Percentiles rank a stretch among this genome's conserved stretches.
Conservation (phyloP, 2,113 vertebrate species). For the Xyliphius kryptos region DNA sequence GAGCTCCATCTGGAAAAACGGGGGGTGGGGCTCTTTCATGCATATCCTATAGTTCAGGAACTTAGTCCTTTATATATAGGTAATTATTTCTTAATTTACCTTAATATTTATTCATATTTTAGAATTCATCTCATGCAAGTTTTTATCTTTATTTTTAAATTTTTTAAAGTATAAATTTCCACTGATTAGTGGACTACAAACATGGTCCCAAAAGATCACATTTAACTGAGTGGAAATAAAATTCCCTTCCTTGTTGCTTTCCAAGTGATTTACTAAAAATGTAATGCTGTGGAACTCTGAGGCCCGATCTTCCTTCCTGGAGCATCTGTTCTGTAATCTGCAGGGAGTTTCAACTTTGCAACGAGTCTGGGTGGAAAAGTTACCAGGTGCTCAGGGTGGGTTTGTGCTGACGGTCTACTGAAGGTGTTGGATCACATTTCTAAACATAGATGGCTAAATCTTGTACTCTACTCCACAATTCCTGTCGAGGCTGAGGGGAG, state of each 20-base stretch:
- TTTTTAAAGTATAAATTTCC: no score
- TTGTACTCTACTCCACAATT: not conserved
- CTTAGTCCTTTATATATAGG: no score
- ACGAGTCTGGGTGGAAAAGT: not conserved
- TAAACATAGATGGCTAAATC: conserved; percentile 19
- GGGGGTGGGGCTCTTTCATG: no score
- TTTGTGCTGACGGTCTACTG: not conserved
- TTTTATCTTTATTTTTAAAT: no score
- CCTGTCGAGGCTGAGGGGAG: not conserved
- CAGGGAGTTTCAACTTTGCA: conserved; percentile 4
- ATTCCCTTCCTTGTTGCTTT: not conserved
- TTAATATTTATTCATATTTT: no score
- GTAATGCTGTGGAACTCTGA: not conserved
- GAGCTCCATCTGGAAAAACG: no score
- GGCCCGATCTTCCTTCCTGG: not conserved
- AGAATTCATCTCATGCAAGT: no score
- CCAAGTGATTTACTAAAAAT: not conserved
- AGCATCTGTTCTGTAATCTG: conserved; percentile 22
- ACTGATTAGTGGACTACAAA: no score
- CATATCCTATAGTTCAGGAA: no score
- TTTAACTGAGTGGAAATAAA: no score
- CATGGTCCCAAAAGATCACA: no score
- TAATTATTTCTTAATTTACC: no score
- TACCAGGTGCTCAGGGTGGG: conserved; percentile 8
- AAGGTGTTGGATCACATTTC: conserved; percentile 23